A percentile compares a stretch with the other conserved stretches of the same genome.
phyloP scores from a whole-genome alignment of 2,113 vertebrate genomes.

The Saccopteryx bilineata region DNA sequence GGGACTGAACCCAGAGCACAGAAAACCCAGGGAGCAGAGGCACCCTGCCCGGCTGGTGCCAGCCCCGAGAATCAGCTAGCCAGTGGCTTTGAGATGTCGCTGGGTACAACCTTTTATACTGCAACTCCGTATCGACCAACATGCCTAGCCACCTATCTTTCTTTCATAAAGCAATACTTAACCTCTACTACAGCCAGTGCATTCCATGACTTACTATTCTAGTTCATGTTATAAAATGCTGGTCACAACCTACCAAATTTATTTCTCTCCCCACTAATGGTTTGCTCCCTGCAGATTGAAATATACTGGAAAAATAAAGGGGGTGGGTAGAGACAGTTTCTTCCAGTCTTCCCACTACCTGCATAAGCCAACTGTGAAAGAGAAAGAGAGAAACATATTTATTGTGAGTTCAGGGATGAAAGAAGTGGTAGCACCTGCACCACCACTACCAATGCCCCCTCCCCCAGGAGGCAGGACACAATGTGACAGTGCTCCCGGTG shows the following conservation, averaged over 20 bases:
- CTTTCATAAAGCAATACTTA: not conserved
- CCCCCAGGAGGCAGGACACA: not conserved
- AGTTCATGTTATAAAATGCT: not conserved
- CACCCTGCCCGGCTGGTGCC: not conserved
- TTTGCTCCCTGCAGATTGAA: not conserved
- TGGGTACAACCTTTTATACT: not conserved
- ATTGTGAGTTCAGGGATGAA: not conserved
- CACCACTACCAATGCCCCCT: not conserved
- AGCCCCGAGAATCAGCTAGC: not conserved
- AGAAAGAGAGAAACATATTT: not conserved
- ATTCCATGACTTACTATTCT: not conserved
- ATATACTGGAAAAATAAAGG: not conserved
- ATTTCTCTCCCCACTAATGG: not conserved
- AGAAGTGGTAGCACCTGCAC: not conserved
- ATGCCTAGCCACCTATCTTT: not conserved
- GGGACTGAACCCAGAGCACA: not conserved
- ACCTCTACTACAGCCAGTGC: not conserved
- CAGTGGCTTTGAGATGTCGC: not conserved
- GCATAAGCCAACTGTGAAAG: not conserved
- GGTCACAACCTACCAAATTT: not conserved
- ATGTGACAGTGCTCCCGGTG: not conserved
- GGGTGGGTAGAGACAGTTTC: not conserved
- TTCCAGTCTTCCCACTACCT: not conserved
- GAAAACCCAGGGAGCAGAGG: not conserved
- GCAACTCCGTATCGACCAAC: not conserved